Evolutionary conservation across 2,797 vertebrate genomes (phyloP), one percentile per base, ranked within the genome.

Genomic region (Euthynnus affinis): DNA sequence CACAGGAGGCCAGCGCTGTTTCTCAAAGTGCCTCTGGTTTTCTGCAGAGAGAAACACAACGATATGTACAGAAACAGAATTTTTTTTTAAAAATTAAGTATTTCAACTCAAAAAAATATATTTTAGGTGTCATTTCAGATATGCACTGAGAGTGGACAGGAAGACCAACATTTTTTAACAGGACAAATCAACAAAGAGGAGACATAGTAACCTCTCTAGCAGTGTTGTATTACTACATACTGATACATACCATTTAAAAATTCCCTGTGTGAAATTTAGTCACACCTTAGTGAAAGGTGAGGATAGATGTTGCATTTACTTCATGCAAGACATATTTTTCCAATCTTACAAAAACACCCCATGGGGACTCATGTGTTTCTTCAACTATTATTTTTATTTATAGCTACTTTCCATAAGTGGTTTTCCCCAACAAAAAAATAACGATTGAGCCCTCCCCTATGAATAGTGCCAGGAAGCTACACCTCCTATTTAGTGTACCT

Each of bases 1-100:
- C 60, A 98, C 94, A 0, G 97, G 97, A 1, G 97, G 97, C 97
- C 97, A 98, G 57, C 97, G 97, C 83, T 96, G 94, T 85, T 96
- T 96, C 92, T 98, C 97, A 76, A 97, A 98, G 91, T 97, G 95
- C 25, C 82, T 95, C 94, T 94, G 96, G 91, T 97, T 98, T 64
- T 96, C 97, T 98, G 77, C 8, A 74, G 18, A 55, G 17, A 51
- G 10, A 1, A 13, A 64, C 23, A 78, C 27, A 87, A 22, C 63
- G 6, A 57, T 14, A 46, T 62, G n/a, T 8, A 46, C 8, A 25
- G 13, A 10, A 44, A 51, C 3, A 48, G 5, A 46, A 18, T 32
- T 29, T 29, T 22, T 27, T n/a, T n/a, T 29, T 29, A 29, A 29
- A 29, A 29, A 29, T 29, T 29, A 29, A 55, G 14, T 0, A 18